Evolutionary conservation across 37 sponge, comb jelly and placozoan species (phyloP).

Genomic region (Spongilla lacustris): DNA sequence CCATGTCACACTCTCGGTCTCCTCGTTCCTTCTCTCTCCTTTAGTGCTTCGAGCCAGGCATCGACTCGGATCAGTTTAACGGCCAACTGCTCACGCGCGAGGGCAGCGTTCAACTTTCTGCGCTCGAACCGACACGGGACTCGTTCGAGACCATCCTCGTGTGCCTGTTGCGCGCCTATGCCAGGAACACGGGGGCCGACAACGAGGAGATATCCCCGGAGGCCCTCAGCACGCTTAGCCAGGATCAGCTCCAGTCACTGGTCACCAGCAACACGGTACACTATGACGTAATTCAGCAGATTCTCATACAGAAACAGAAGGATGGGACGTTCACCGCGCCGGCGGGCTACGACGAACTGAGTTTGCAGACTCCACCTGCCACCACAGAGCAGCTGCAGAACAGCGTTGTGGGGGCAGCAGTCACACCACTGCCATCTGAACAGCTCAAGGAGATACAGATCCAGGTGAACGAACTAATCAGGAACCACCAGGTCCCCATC

Average conservation of each 20-base stretch:
- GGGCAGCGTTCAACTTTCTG: constrained; percentile 1
- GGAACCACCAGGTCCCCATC: constrained; percentile 28
- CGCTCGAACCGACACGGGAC: constrained; percentile 34
- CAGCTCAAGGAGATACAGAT: constrained; percentile 53
- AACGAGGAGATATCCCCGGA: constrained; percentile 44
- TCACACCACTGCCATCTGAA: constrained; percentile 33
- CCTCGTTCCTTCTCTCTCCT: neutral
- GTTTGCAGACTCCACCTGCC: neutral
- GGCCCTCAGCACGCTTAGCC: constrained; percentile 61
- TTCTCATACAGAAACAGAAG: constrained; percentile 43
- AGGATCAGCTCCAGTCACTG: constrained; percentile 60
- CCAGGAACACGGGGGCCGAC: constrained; percentile 1
- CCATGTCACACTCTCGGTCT: neutral
- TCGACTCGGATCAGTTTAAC: neutral
- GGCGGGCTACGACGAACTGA: constrained; percentile 1
- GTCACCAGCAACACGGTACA: constrained; percentile 73
- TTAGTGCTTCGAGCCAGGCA: neutral
- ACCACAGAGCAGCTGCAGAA: neutral
- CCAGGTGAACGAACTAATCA: constrained; percentile 30
- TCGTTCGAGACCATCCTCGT: constrained; percentile 53
- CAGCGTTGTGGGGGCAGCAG: neutral
- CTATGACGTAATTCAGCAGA: constrained; percentile 77
- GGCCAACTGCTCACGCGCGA: neutral
- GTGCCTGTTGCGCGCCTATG: constrained; percentile 24
- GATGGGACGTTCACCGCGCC: neutral